A percentile compares a stretch with the other conserved stretches of the same genome.
Conservation (phyloP, 2,888 invertebrate genomes). For the Scrobipalpa costella region DNA sequence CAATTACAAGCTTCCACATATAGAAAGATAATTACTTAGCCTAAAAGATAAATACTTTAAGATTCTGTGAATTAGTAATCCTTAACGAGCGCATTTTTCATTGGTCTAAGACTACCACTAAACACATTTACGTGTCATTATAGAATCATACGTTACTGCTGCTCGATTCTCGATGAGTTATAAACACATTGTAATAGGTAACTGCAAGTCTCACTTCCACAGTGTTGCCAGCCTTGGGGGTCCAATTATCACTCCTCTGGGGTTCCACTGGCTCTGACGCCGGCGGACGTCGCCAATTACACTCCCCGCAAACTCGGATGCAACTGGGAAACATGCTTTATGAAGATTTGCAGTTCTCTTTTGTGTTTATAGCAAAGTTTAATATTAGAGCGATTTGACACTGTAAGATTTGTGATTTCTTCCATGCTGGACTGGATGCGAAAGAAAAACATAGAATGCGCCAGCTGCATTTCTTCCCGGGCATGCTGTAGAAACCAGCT, state of each 20-base stretch:
- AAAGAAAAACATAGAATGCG: too few relatives aligned
- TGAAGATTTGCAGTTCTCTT: neutral
- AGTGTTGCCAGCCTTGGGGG: neutral
- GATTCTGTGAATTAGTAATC: too few relatives aligned
- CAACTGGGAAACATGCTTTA: neutral
- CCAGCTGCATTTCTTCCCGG: too few relatives aligned
- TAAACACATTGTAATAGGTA: neutral
- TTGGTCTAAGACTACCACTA: too few relatives aligned
- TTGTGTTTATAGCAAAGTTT: neutral
- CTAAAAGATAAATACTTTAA: too few relatives aligned
- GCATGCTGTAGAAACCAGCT: too few relatives aligned
- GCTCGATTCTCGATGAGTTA: neutral
- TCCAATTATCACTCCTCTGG: slow-evolving; percentile 6
- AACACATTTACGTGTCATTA: too few relatives aligned
- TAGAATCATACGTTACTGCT: too few relatives aligned
- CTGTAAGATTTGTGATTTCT: neutral
- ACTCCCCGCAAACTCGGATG: slow-evolving; percentile 27
- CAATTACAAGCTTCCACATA: too few relatives aligned
- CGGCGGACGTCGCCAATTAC: slow-evolving; percentile 51
- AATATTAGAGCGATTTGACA: neutral
- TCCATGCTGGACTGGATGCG: too few relatives aligned
- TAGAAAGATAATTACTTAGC: too few relatives aligned
- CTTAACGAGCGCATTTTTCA: too few relatives aligned
- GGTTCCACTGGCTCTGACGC: slow-evolving; percentile 18
- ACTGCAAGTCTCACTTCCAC: neutral